Percentiles rank a stretch among this genome's conserved stretches.
phyloP scores from a whole-genome alignment of 1,140 invertebrate species.

The Drosophila bifasciata region DNA sequence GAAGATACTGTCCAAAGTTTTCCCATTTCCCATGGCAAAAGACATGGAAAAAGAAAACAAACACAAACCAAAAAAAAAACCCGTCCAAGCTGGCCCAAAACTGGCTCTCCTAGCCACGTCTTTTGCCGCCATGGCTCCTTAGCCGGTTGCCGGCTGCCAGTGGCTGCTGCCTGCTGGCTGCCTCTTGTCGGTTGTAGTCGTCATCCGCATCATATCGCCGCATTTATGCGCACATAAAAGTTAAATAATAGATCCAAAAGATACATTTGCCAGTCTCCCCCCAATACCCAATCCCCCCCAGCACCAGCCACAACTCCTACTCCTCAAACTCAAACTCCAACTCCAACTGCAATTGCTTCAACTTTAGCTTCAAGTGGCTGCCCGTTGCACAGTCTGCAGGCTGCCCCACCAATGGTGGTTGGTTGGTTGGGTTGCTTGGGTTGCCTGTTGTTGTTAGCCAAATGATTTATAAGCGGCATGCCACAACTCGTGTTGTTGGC shows the following conservation, averaged over 20 bases:
- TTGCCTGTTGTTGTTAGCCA: constrained; percentile 54
- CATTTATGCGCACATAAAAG: constrained; percentile 83
- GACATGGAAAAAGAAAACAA: neutral
- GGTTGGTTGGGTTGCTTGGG: constrained; percentile 1
- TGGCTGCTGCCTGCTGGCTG: constrained; percentile 24
- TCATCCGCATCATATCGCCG: constrained; percentile 74
- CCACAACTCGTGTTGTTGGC: neutral
- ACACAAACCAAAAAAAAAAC: constrained; percentile 19
- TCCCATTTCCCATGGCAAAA: neutral
- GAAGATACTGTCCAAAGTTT: neutral
- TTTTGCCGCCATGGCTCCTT: constrained; percentile 13
- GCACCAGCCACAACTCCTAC: neutral
- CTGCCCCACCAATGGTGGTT: constrained; percentile 1
- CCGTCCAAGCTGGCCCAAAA: constrained; percentile 16
- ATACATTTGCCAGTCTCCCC: constrained; percentile 70
- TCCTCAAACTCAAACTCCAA: constrained; percentile 3
- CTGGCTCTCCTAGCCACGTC: constrained; percentile 19
- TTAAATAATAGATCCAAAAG: constrained; percentile 83
- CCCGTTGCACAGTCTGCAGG: constrained; percentile 25
- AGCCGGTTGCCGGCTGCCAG: constrained; percentile 25
- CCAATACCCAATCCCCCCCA: constrained; percentile 22
- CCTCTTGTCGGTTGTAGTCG: constrained; percentile 37
- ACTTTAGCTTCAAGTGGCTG: constrained; percentile 29
- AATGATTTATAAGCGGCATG: constrained; percentile 68
- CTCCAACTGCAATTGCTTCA: constrained; percentile 6